Evolutionary conservation across 2,888 invertebrate genomes (phyloP).

Genomic region (Metallyticus violacea): DNA sequence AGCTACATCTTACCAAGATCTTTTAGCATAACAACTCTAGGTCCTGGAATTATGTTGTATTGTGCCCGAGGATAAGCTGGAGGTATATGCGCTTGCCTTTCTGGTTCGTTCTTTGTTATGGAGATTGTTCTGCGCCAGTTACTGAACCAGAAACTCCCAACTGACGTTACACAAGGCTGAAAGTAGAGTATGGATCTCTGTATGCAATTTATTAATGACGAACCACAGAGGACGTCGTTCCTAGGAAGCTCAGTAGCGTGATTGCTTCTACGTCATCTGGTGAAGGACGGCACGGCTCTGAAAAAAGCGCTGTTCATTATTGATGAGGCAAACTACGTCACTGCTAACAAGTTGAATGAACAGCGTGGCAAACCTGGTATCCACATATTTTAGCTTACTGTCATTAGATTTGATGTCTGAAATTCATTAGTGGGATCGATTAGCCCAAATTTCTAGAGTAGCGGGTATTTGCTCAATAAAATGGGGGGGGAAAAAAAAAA

Average conservation of each 20-base stretch:
- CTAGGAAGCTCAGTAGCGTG: not conserved
- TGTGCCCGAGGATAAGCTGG: no score
- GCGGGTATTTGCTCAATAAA: not conserved
- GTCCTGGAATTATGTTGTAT: no score
- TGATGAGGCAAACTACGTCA: not conserved
- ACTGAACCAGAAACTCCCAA: no score
- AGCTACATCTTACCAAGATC: no score
- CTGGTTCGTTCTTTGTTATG: no score
- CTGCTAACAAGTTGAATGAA: not conserved
- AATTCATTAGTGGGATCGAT: no score
- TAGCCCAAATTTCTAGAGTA: not conserved
- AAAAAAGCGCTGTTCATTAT: not conserved
- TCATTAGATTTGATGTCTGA: not conserved
- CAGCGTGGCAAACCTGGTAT: not conserved
- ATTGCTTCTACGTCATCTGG: not conserved
- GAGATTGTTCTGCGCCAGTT: not conserved
- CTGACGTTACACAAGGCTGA: no score
- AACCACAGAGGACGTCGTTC: not conserved
- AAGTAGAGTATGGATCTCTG: not conserved
- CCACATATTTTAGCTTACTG: no score
- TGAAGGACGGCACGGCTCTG: not conserved
- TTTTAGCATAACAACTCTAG: no score
- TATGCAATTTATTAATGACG: not conserved
- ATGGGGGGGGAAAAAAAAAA: not conserved
- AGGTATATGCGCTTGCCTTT: not conserved